Evolutionary conservation across 1,140 invertebrate species (phyloP).

Genomic region (Sinella curviseta): DNA sequence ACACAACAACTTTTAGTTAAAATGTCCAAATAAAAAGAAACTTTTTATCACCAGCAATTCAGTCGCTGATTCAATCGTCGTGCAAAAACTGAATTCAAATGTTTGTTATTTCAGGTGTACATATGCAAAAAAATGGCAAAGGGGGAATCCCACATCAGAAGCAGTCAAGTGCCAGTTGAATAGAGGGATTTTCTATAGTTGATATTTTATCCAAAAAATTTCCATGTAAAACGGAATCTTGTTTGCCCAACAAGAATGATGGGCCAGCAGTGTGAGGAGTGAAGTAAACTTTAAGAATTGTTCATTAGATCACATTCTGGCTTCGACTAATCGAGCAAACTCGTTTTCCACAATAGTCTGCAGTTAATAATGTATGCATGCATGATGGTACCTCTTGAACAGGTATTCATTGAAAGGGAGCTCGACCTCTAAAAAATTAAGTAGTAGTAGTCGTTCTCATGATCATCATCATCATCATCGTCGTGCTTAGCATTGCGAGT

Average conservation of each 20-base stretch:
- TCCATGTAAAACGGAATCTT: not conserved
- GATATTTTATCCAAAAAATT: not conserved
- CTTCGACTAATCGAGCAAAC: slow-evolving; percentile 1
- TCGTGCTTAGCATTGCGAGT: too few relatives aligned
- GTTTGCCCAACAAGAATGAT: not conserved
- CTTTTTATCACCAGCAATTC: too few relatives aligned
- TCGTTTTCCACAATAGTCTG: slow-evolving; percentile 8
- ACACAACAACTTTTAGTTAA: too few relatives aligned
- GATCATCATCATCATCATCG: not conserved
- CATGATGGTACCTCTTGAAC: not conserved
- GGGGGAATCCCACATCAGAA: too few relatives aligned
- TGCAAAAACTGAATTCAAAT: too few relatives aligned
- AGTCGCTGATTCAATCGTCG: too few relatives aligned
- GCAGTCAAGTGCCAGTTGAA: too few relatives aligned
- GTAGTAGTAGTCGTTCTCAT: slow-evolving; percentile 1
- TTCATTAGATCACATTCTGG: not conserved
- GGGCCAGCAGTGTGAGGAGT: not conserved
- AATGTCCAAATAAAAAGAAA: too few relatives aligned
- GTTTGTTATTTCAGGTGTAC: too few relatives aligned
- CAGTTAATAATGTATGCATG: not conserved
- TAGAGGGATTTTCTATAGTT: too few relatives aligned
- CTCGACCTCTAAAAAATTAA: slow-evolving; percentile 27
- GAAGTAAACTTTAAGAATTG: not conserved
- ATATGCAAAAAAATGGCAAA: too few relatives aligned
- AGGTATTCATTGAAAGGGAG: slow-evolving; percentile 8